Evolutionary conservation across 2,113 vertebrate genomes (phyloP).

Genomic region (Entosphenus tridentatus): DNA sequence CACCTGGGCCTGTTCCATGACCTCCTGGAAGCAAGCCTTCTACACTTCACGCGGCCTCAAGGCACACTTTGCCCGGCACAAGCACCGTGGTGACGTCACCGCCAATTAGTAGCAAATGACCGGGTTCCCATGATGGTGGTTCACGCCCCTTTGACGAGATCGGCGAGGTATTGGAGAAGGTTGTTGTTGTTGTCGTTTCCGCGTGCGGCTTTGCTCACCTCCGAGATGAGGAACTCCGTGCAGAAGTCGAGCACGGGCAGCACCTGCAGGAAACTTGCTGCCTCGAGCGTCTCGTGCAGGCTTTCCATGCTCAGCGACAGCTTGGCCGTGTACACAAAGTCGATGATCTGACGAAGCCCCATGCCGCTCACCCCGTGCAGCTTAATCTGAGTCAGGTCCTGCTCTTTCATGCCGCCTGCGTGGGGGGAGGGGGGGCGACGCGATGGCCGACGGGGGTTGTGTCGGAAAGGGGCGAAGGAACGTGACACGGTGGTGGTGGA

Average conservation of each 20-base stretch:
- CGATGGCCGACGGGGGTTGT: not conserved
- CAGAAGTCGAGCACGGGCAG: constrained; percentile 36
- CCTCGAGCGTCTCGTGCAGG: constrained; percentile 38
- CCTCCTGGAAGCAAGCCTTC: too few species aligned
- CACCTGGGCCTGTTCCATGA: too few species aligned
- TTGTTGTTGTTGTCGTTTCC: too few species aligned
- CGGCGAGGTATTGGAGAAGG: too few species aligned
- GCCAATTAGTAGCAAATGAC: too few species aligned
- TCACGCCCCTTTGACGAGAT: too few species aligned
- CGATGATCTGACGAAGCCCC: constrained; percentile 36
- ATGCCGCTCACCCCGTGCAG: constrained; percentile 29
- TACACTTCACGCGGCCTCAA: too few species aligned
- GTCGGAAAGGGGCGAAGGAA: not conserved
- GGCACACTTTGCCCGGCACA: too few species aligned
- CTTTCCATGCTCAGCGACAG: constrained; percentile 26
- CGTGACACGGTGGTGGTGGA: not conserved
- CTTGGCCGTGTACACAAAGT: constrained; percentile 38
- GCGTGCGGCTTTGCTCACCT: constrained; percentile 18
- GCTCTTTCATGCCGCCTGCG: constrained; percentile 38
- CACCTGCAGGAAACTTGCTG: constrained; percentile 40
- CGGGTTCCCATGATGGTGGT: too few species aligned
- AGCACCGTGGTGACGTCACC: too few species aligned
- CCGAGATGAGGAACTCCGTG: constrained; percentile 35
- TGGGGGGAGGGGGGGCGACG: not conserved
- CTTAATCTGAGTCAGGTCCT: constrained; percentile 35